Evolutionary conservation across 2,797 vertebrate genomes (phyloP).

Genomic region (Thamnophis elegans): DNA sequence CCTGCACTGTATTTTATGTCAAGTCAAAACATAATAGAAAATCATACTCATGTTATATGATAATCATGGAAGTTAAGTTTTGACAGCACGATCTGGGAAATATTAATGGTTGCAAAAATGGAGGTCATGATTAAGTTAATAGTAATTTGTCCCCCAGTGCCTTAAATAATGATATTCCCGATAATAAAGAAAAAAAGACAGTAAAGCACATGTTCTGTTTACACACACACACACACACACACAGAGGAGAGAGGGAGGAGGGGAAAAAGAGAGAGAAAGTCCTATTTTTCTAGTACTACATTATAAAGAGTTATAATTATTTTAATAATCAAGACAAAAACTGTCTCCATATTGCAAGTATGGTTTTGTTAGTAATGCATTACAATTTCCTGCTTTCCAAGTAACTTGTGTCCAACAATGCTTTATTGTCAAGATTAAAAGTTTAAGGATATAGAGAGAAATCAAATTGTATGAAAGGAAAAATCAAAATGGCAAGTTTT

Average conservation of each 20-base stretch:
- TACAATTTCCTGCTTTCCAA: not conserved
- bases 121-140: not conserved
- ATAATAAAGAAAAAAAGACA: not conserved
- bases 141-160: not conserved
- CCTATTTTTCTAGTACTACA: not conserved
- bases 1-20: not conserved
- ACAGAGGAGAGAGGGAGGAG: too few relatives aligned
- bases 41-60: not conserved
- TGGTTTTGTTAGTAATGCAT: accelerated
- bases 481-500: not conserved
- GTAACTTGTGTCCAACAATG: not conserved
- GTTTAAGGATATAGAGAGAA: not conserved
- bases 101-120: not conserved
- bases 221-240: not conserved
- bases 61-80: not conserved
- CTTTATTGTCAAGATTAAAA: not conserved
- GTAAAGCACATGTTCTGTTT: not conserved
- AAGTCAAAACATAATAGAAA: not conserved
- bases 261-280: not conserved
- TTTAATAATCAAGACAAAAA: not conserved
- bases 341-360: accelerated
- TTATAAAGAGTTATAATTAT: not conserved
- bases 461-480: not conserved
- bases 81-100: not conserved
- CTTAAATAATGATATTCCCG: not conserved